Base-by-base conservation (phyloP, 2,888 invertebrate species). In the Gymnosoma rotundatum region DNA sequence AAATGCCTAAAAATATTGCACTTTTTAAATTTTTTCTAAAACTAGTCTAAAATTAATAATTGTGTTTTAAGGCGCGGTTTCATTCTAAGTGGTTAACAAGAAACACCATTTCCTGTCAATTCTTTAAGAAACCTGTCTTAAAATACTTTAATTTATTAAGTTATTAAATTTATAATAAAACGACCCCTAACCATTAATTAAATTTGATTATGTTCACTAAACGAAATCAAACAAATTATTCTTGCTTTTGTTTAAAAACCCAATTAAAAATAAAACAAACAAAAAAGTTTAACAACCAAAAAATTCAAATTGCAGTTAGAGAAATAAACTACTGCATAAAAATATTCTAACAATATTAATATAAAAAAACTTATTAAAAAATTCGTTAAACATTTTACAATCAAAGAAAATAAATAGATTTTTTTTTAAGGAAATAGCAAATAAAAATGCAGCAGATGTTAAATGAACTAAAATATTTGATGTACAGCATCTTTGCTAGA, bases 1-100 rank as follows among this genome's bases (percentile, higher is more conserved):
- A 58, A 45, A 38, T 48, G 64, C 66, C 73, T 78, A 83, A 70
- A 67, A 63, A 70, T 84, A 84, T 84, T 84, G 84, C 84, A 84
- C 84, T 74, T 74, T 32, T 20, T 56, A 7, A 8, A 32, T 64
- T 56, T 52, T 66, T 5, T 32, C 20, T 66, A 56, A 64, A 50
- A 64, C 18, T 70, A 66, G 16, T n/a, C 14, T 63, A 54, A 32
- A 48, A 48, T 48, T 16, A 48, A 48, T 48, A 16, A n/a, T 16
- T n/a, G 1, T 14, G 12, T 42, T 42, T 42, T 1, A 42, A 42
- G 42, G 42, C 2, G 2, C 12, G 12, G 42, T 42, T 42, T 42
- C 12, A 42, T 12, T 12, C 6, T 42, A 2, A 42, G 12, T 12
- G 12, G 42, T 42, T 12, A 42, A 42, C 21, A n/a, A n/a, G n/a